Conservation (phyloP, 2,113 vertebrate genomes). For the Oreocharis arfaki region DNA sequence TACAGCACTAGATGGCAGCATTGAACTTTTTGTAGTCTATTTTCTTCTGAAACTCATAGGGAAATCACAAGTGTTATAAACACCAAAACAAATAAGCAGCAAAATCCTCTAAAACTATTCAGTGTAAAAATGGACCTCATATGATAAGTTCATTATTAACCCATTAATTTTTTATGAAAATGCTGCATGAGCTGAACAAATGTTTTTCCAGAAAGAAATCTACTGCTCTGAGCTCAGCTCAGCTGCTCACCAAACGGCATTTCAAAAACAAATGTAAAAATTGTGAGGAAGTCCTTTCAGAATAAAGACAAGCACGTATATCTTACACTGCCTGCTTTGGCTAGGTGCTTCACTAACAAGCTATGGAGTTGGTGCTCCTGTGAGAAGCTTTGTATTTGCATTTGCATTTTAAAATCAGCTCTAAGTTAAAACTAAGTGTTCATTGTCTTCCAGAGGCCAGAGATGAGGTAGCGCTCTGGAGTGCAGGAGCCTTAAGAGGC, state of each 20-base stretch:
- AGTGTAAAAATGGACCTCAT: neutral
- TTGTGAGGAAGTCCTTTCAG: neutral
- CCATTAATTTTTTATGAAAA: neutral
- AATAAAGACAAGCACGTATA: neutral
- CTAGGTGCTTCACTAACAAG: constrained; percentile 13
- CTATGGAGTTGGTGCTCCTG: neutral
- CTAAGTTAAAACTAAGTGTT: neutral
- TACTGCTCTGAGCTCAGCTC: neutral
- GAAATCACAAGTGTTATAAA: neutral
- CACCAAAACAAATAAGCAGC: neutral
- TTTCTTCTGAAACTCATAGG: neutral
- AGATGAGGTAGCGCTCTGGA: neutral
- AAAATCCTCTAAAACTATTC: neutral
- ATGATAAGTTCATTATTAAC: neutral
- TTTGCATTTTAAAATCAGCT: neutral
- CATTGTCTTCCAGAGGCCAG: neutral
- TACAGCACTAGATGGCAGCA: constrained; percentile 72
- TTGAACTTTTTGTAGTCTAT: constrained; percentile 23
- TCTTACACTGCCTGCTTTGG: constrained; percentile 36
- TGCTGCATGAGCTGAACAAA: neutral
- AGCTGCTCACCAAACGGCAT: neutral
- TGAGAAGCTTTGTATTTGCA: neutral
- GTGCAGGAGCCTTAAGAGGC: neutral
- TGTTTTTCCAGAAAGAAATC: neutral
- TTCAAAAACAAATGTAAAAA: neutral